Base-by-base conservation (phyloP, 2,888 invertebrate species). In the Amorpha juglandis region DNA sequence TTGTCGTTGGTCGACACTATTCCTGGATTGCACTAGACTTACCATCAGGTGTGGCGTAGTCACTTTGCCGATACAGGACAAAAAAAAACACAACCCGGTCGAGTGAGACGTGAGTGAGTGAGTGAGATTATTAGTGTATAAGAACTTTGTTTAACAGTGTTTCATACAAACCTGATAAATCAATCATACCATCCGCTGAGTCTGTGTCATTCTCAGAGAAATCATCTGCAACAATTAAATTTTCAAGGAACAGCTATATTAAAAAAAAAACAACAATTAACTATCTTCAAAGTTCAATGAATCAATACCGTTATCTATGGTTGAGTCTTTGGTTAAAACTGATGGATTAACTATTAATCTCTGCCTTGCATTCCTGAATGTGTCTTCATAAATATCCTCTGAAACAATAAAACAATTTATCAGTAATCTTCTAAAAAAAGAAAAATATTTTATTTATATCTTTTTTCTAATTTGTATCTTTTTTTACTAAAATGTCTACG, bases 341-440 rank as follows among this genome's bases (percentile, higher is more conserved):
- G 71, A 71, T 0, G 82, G 72, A 0, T 77, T 66, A 1, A 71
- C 62, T 0, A 78, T 62, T 1, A 77, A 63, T 50, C 73, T 82
- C 0, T 77, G 68, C 27, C 72, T 76, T 0, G 89, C 81, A 63
- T 84, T 78, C 51, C 82, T 72, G 16, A 87, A 83, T 6, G 89
- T 86, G 0, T 67, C 71, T 51, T 87, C 85, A 66, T 89, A 92
- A 3, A 91, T 83, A 12, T 79, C 73, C 72, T 82, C 92, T 92
- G 79, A 16, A 89, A 52, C 11, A 11, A 19, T 4, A 52, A 9
- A 2, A 27, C 27, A 27, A 27, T 27, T 3, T 27, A 27, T 27
- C n/a, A n/a, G n/a, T n/a, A n/a, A n/a, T n/a, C n/a, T n/a, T n/a
- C n/a, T n/a, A n/a, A n/a, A n/a, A n/a, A n/a, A n/a, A n/a, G n/a